phyloP scores from a whole-genome alignment of 2,797 vertebrate species.

The Leptoclinus maculatus region DNA sequence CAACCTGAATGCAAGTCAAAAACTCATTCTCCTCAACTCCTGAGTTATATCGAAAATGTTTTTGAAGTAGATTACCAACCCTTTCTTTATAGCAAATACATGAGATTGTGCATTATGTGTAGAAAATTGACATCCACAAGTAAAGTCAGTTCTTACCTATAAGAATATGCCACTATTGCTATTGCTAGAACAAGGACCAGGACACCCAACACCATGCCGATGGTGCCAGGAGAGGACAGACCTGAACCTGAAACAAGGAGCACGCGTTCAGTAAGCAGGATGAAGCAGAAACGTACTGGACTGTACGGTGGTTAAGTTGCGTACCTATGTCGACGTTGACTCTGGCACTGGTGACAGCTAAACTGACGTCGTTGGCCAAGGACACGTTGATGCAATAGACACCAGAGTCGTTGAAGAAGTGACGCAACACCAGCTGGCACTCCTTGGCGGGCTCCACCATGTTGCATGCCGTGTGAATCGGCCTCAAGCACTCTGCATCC shows the following conservation, averaged over 20 bases:
- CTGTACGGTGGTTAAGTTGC: background rate
- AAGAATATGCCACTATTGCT: conserved; percentile 80
- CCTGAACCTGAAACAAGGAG: conserved; percentile 63
- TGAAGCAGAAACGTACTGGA: background rate
- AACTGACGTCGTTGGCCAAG: conserved; percentile 88
- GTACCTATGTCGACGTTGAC: conserved; percentile 86
- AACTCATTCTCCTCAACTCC: too few relatives aligned
- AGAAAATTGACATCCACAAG: background rate
- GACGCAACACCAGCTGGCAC: conserved; percentile 90
- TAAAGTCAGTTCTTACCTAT: conserved; percentile 78
- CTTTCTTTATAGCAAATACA: background rate
- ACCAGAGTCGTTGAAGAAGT: conserved; percentile 89
- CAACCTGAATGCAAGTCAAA: too few relatives aligned
- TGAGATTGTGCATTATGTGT: background rate
- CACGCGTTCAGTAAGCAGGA: background rate
- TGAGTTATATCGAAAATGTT: too few relatives aligned
- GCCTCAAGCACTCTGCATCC: conserved; percentile 86
- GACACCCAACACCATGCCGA: conserved; percentile 78
- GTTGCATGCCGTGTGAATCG: conserved; percentile 85
- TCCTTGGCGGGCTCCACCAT: conserved; percentile 83
- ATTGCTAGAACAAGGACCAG: conserved; percentile 74
- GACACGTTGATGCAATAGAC: conserved; percentile 94
- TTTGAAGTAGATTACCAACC: background rate
- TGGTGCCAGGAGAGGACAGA: conserved; percentile 66
- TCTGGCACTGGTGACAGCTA: conserved; percentile 88